Conservation (phyloP, 2,113 vertebrate genomes). For the Cyanoderma ruficeps region DNA sequence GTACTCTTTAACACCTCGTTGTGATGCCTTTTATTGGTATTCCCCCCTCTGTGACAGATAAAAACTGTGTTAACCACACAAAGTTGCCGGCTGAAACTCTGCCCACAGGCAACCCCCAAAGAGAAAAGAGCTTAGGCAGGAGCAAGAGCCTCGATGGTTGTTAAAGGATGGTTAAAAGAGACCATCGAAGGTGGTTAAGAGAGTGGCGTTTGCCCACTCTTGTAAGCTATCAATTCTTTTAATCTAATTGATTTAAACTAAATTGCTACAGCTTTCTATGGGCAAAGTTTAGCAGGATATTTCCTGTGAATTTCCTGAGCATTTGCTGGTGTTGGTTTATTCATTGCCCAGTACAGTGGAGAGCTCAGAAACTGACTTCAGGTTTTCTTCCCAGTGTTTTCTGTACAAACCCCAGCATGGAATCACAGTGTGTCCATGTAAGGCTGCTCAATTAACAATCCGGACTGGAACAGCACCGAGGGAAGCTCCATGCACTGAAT, state of each 20-base stretch:
- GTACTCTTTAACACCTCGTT: background rate
- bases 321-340: background rate
- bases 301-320: background rate
- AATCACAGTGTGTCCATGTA: background rate
- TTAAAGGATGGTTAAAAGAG: background rate
- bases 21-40: background rate
- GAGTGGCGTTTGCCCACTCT: background rate
- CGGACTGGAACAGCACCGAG: background rate
- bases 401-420: background rate
- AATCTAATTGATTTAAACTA: background rate
- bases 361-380: background rate
- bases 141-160: background rate
- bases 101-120: background rate
- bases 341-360: background rate
- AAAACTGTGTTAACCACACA: background rate
- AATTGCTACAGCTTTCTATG: background rate
- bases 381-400: background rate
- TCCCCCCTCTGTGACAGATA: background rate
- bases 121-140: background rate
- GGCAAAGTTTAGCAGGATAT: background rate
- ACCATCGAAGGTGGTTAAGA: background rate
- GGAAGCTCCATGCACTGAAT: background rate
- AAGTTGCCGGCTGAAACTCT: background rate
- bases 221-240: background rate
- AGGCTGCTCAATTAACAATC: background rate